Base-by-base conservation (phyloP, 2,797 vertebrate genomes). In the Alauda arvensis region DNA sequence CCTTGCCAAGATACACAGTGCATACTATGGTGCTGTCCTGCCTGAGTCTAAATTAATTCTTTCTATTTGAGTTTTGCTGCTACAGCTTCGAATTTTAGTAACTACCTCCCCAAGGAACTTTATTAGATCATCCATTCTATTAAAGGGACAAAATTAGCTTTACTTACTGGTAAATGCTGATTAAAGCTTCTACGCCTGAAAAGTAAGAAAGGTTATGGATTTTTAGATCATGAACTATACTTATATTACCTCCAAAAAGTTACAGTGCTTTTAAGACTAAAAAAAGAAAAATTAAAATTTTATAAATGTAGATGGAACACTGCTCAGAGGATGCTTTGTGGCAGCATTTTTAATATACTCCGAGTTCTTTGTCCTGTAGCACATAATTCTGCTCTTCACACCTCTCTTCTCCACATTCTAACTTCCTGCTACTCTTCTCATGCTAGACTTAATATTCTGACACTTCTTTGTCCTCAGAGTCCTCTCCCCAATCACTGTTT, bases 41-140 rank as follows among this genome's bases (percentile, higher is more conserved):
- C 65, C 59, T 49, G n/a, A 53, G 33, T 26, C 49, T 77, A 84
- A 88, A 85, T 93, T 86, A 91, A 92, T 92, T 89, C 71, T 42
- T 85, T 74, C 75, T 67, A 55, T 78, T 92, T 70, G 33, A 79
- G 40, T 79, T 89, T 79, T 86, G 61, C 83, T 83, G 57, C 39
- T 48, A 74, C 60, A 81, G 61, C 34, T 65, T 86, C 75, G 70
- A 45, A 72, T 85, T 78, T 81, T 85, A 87, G 63, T 83, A 81
- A 78, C 70, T 83, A 18, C 28, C 6, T 89, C 85, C 74, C 77
- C 25, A 74, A 78, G 43, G 75, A 90, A 60, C 49, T 88, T 93
- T 51, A 74, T 85, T 85, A 43, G 72, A 56, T 84, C 77, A 89
- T 84, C 37, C 37, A 48, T 87, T 78, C 43, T 77, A 74, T 67